Base-by-base conservation (phyloP, 2,797 vertebrate genomes). In the Enteromius unitaeniatus region DNA sequence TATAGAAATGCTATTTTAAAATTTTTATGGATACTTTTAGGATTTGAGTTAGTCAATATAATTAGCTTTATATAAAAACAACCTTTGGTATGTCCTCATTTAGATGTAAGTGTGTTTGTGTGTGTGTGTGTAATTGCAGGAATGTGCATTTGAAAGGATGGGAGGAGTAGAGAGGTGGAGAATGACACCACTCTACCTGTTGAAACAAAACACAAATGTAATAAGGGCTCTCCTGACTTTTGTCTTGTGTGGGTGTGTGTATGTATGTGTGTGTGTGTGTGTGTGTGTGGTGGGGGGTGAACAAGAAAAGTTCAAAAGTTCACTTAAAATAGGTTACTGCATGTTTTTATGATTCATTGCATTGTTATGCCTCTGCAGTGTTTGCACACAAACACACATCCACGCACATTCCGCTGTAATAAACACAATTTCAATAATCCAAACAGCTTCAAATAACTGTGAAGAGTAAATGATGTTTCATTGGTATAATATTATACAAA, bases 141-240 rank as follows among this genome's bases (percentile, higher is more conserved):
- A 68, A 80, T 86, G 81, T 64, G 72, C 78, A 68, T 84, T 42
- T 79, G 34, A 83, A 84, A 76, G 78, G 26, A 64, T 11, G 19
- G 49, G 51, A 58, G 77, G 73, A n/a, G 69, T 15, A 60, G 79
- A 81, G 58, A 72, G 69, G 62, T 42, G 40, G 47, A 82, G 84
- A 72, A 81, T 68, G 78, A 86, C 82, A 84, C 78, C 51, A 55
- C 65, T 78, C 55, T 85, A 87, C 88, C 84, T 89, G 87, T 88
- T 78, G 85, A 87, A 88, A 89, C 87, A 86, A 86, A 89, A 65
- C 73, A 40, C 84, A 84, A 68, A 87, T 86, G 34, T 76, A 78
- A 60, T 74, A 65, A 69, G 37, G 60, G 58, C 49, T 72, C 42
- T 83, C 64, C 72, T 77, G 49, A 77, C 51, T 65, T 70, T 51